These are phyloP conservation scores for Malacosoma neustria DNA, from an alignment of 2,888 invertebrate genomes.

Conservation along the genomic window DNA sequence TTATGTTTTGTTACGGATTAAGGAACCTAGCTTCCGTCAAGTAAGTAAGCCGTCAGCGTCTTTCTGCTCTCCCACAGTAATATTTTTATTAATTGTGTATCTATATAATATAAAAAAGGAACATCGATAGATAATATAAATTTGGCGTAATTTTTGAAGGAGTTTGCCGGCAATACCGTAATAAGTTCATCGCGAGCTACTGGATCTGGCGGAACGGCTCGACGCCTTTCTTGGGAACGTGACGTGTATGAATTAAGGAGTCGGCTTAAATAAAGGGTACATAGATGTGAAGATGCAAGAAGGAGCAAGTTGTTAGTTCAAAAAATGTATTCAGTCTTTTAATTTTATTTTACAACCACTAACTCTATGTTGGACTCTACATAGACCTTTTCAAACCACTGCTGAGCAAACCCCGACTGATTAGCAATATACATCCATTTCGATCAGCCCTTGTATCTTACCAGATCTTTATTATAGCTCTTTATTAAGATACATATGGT, in stretches of 20 bases:
- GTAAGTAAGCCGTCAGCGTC: too few species aligned
- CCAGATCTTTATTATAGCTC: too few species aligned
- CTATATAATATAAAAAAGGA: too few species aligned
- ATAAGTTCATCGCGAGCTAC: conserved; percentile 17
- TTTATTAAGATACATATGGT: too few species aligned
- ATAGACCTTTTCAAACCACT: background rate
- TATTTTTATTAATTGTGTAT: too few species aligned
- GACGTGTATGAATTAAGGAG: conserved; percentile 66
- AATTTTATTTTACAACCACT: background rate
- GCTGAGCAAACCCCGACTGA: conserved; percentile 2
- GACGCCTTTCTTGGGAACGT: conserved; percentile 50
- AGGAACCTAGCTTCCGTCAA: too few species aligned
- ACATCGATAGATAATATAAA: too few species aligned
- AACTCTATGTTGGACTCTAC: too few species aligned
- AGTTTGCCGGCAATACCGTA: conserved; percentile 3
- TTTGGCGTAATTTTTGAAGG: background rate
- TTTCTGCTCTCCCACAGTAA: too few species aligned
- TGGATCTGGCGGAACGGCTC: conserved; percentile 45
- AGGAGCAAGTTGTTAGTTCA: conserved; percentile 10
- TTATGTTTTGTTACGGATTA: too few species aligned
- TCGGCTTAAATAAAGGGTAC: conserved; percentile 32
- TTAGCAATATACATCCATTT: too few species aligned
- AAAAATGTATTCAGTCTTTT: background rate
- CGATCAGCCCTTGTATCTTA: too few species aligned
- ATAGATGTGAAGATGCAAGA: conserved; percentile 22